These are phyloP conservation scores for Passer montanus DNA, from an alignment of 2,113 vertebrate genomes.

Conservation along the genomic window DNA sequence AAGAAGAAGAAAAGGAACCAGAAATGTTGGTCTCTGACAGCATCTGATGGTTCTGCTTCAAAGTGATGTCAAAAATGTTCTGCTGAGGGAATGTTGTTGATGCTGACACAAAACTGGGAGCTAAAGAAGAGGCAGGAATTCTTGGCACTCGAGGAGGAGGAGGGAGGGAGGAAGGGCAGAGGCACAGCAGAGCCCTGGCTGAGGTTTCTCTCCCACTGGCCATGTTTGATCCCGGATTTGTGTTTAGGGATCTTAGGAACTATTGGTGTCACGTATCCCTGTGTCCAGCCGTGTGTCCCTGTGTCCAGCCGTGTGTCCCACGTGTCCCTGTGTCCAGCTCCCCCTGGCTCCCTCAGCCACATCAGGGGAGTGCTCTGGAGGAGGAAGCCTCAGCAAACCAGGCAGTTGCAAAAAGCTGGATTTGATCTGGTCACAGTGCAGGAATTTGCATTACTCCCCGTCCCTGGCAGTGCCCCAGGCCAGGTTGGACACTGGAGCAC, in stretches of 20 bases:
- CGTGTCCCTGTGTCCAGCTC: neutral
- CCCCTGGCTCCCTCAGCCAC: neutral
- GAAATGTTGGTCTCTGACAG: neutral
- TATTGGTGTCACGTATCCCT: neutral
- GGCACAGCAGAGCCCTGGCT: neutral
- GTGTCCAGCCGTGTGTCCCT: fast-evolving
- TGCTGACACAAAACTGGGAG: neutral
- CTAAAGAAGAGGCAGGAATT: neutral
- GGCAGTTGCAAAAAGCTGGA: neutral
- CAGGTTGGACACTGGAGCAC: neutral
- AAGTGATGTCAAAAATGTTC: neutral
- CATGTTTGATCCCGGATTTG: fast-evolving
- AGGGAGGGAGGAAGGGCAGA: neutral
- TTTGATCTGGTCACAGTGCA: fast-evolving
- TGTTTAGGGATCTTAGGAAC: neutral
- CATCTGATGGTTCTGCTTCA: neutral
- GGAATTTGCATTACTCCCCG: neutral
- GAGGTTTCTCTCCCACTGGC: fast-evolving
- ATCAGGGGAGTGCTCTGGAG: neutral
- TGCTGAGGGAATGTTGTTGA: neutral
- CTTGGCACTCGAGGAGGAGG: neutral
- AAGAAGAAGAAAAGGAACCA: neutral
- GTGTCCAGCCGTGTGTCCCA: neutral
- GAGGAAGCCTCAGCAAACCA: neutral
- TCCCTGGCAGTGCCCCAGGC: neutral